Evolutionary conservation across 2,797 vertebrate species (phyloP), one percentile per base, ranked within the genome.

Genomic region (Malacoctenus gilli): DNA sequence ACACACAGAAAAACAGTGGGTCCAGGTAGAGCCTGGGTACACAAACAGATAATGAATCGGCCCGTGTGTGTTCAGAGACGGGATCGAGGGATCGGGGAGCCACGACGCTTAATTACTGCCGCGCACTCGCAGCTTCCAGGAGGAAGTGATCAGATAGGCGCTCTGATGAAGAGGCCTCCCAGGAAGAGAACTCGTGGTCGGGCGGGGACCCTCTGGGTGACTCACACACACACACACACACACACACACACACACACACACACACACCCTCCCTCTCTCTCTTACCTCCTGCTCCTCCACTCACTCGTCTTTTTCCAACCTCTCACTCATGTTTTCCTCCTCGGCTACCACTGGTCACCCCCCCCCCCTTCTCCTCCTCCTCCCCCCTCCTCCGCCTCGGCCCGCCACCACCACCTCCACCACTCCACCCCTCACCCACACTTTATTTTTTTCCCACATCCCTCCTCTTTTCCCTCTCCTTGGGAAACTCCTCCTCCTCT

Each of bases 101-200:
- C 55, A 64, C 71, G 65, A 69, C 52, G 72, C 74, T 73, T 77
- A 71, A 78, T 79, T 75, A 72, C 60, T 25, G 58, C 41, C 39
- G 42, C 48, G 19, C 63, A 7, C 62, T 52, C 44, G 58, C 62
- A 62, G 71, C 61, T 64, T 57, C 53, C 52, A 50, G 56, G 53
- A 71, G 82, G 85, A 87, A 85, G 82, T 76, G 80, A 84, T 79
- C 70, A 77, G 71, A 80, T 49, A 80, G 60, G 71, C 77, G 63
- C 55, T n/a, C 38, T 62, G 75, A 83, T 79, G 70, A 85, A 72
- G 72, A 75, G 75, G 75, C 82, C 80, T 82, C 85, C 79, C 77
- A 77, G 72, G 81, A 84, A 74, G 77, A 75, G 68, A 82, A 53
- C 80, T 75, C 50, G 52, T 77, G 73, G 62, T 76, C 69, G 21